A percentile compares a stretch with the other conserved stretches of the same genome.
Evolutionary conservation across 2,888 invertebrate species (phyloP).

Genomic region (Metalampra italica): DNA sequence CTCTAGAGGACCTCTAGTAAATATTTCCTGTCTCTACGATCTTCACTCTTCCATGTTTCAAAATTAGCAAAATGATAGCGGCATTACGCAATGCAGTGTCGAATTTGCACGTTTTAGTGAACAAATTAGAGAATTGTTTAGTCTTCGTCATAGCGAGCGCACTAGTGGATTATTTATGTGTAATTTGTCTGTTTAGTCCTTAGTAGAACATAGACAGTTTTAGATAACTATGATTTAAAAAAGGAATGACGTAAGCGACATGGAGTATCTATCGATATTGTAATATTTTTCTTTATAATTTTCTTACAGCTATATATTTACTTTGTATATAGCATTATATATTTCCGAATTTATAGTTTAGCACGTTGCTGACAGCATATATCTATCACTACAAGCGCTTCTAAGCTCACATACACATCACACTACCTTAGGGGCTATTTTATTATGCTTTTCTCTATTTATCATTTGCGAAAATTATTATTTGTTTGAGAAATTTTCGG

Average conservation of each 20-base stretch:
- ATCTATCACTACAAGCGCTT: conserved; percentile 32
- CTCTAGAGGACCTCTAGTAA: conserved; percentile 47
- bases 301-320: conserved; percentile 22
- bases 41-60: conserved; percentile 78
- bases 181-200: conserved; percentile 49
- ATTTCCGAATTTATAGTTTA: conserved; percentile 19
- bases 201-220: conserved; percentile 39
- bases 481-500: not conserved
- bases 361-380: conserved; percentile 31
- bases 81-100: conserved; percentile 40
- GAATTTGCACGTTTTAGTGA: conserved; percentile 63
- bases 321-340: conserved; percentile 21
- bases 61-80: conserved; percentile 41
- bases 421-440: conserved; percentile 23
- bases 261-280: conserved; percentile 11
- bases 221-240: conserved; percentile 32
- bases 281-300: conserved; percentile 11
- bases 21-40: conserved; percentile 51
- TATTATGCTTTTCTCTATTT: conserved; percentile 8
- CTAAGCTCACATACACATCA: conserved; percentile 34
- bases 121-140: conserved; percentile 50
- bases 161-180: conserved; percentile 62
- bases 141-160: conserved; percentile 49
- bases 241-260: conserved; percentile 49
- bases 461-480: conserved; percentile 8